Evolutionary conservation across 2,113 vertebrate species (phyloP).

Genomic region (Stegastes partitus): DNA sequence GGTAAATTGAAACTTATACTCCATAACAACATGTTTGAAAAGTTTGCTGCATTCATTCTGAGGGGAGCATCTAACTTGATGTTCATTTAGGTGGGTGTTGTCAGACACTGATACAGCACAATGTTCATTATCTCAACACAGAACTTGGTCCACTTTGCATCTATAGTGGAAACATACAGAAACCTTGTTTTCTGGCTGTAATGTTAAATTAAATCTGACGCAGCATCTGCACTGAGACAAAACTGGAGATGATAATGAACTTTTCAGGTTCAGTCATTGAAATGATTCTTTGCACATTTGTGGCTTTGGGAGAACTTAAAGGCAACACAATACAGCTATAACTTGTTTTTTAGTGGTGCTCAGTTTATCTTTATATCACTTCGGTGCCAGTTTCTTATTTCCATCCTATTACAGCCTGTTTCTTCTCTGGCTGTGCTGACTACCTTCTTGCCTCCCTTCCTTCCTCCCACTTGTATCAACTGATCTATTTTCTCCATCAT

Average conservation of each 20-base stretch:
- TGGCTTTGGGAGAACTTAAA: background rate
- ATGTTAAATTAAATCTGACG: background rate
- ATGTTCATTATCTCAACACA: too few species aligned
- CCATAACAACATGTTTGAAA: constrained; percentile 3
- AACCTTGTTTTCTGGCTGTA: background rate
- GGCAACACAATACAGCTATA: background rate
- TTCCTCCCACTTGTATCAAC: constrained; percentile 4
- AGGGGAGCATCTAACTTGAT: background rate
- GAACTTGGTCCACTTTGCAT: too few species aligned
- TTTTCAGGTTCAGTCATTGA: background rate
- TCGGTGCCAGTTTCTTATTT: background rate
- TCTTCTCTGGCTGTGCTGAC: background rate
- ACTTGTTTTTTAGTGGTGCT: background rate
- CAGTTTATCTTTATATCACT: background rate
- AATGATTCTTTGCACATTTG: background rate
- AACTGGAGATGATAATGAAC: background rate
- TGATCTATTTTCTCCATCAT: constrained; percentile 6
- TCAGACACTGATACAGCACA: too few species aligned
- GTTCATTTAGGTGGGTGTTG: background rate
- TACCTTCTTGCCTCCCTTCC: background rate
- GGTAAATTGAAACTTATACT: background rate
- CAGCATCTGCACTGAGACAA: background rate
- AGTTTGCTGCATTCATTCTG: background rate
- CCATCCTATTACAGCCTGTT: background rate
- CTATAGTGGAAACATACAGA: too few species aligned